Conservation (phyloP, 2,888 invertebrate genomes). For the Dascillus cervinus region DNA sequence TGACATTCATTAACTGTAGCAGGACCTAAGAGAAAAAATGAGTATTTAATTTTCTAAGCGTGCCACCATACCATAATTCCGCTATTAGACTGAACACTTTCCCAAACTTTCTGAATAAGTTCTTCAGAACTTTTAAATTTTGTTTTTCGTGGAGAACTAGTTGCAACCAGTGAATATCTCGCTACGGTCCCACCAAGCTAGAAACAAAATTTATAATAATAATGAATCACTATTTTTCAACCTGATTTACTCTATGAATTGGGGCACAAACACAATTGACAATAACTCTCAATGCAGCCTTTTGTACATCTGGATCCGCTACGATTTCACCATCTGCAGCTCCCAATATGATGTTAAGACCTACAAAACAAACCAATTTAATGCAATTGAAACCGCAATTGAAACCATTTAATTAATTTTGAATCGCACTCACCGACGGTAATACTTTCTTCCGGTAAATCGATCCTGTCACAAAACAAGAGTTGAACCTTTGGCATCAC, state of each 20-base stretch:
- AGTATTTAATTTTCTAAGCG: no score
- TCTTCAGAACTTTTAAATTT: slow-evolving; percentile 69
- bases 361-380: slow-evolving; percentile 14
- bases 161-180: slow-evolving; percentile 41
- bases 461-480: slow-evolving; percentile 66
- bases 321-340: slow-evolving; percentile 90
- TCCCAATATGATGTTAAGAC: slow-evolving; percentile 71
- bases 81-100: slow-evolving; percentile 86
- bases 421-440: slow-evolving; percentile 56
- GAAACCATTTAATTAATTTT: no score
- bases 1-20: slow-evolving; percentile 80
- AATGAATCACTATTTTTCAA: no score
- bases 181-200: slow-evolving; percentile 47
- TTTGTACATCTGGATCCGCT: slow-evolving; percentile 85
- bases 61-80: slow-evolving; percentile 80
- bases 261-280: slow-evolving; percentile 94
- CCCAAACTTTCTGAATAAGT: slow-evolving; percentile 88
- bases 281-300: slow-evolving; percentile 81
- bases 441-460: slow-evolving; percentile 67
- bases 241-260: slow-evolving; percentile 62
- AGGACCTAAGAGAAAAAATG: slow-evolving; percentile 65
- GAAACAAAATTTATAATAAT: slow-evolving; percentile 8
- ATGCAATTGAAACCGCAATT: slow-evolving; percentile 6
- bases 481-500: slow-evolving; percentile 74
- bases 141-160: slow-evolving; percentile 52